phyloP scores from a whole-genome alignment of 37 sponge, comb jelly and placozoan genomes.

The Chondrilla cf. caribensis region DNA sequence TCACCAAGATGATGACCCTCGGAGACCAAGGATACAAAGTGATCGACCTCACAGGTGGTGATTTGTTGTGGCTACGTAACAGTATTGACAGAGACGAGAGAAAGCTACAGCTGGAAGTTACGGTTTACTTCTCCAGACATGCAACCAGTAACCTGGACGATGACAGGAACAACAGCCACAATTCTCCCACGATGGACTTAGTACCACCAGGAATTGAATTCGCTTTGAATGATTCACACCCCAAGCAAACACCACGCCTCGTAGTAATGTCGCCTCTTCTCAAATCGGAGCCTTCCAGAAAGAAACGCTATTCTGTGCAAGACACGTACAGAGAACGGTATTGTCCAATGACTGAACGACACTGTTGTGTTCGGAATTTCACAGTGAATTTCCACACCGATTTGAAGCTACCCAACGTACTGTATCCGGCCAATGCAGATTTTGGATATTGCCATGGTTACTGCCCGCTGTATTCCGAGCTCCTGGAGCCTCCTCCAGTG shows the following conservation, averaged over 20 bases:
- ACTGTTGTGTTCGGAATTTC: slow-evolving; percentile 57
- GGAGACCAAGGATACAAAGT: slow-evolving; percentile 28
- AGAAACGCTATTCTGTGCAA: not conserved
- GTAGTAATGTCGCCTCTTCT: not conserved
- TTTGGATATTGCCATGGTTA: slow-evolving; percentile 64
- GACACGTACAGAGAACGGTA: not conserved
- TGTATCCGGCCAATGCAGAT: slow-evolving; percentile 4
- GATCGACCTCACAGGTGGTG: slow-evolving; percentile 46
- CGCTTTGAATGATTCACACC: not conserved
- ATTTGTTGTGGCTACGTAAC: slow-evolving; percentile 32
- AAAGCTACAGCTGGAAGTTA: slow-evolving; percentile 29
- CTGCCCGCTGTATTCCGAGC: slow-evolving; percentile 28
- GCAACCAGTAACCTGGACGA: not conserved
- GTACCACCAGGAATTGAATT: slow-evolving; percentile 1
- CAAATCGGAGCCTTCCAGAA: not conserved
- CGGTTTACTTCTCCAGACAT: slow-evolving; percentile 39
- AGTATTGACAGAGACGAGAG: slow-evolving; percentile 16
- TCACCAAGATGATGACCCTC: not conserved
- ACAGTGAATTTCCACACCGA: slow-evolving; percentile 44
- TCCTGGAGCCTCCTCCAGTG: slow-evolving; percentile 23
- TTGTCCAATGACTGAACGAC: slow-evolving; percentile 32
- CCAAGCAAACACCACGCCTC: not conserved
- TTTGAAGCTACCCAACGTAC: slow-evolving; percentile 31
- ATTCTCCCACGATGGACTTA: not conserved
- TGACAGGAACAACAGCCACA: not conserved